These are phyloP conservation scores for Nasalis larvatus DNA, from an alignment of 2,113 vertebrate species.

Conservation along the genomic window DNA sequence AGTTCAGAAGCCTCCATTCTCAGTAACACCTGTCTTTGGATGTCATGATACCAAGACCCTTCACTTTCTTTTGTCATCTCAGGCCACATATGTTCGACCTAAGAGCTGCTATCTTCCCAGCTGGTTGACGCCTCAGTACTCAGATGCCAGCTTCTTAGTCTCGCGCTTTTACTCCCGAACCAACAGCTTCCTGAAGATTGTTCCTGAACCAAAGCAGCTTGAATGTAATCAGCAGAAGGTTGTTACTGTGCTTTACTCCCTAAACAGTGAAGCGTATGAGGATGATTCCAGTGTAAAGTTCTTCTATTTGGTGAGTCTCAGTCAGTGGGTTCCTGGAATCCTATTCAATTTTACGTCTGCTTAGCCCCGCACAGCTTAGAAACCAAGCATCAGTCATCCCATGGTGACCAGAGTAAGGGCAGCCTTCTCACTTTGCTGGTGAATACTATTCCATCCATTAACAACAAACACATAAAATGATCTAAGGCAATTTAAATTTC, in stretches of 20 bases:
- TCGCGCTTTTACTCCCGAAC: slow-evolving; percentile 82
- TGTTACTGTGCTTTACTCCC: slow-evolving; percentile 67
- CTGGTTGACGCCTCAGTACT: slow-evolving; percentile 59
- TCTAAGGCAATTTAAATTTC: not conserved
- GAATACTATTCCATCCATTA: not conserved
- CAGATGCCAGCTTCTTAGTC: slow-evolving; percentile 31
- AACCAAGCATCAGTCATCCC: no score
- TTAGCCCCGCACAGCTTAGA: not conserved
- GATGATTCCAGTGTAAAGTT: slow-evolving; percentile 54
- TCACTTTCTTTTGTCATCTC: not conserved
- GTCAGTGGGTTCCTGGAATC: not conserved
- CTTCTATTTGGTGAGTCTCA: slow-evolving; percentile 81
- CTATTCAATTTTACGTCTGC: not conserved
- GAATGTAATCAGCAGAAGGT: slow-evolving; percentile 72
- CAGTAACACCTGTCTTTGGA: not conserved
- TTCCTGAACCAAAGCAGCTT: slow-evolving; percentile 70
- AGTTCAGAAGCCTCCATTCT: not conserved
- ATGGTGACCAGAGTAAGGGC: not conserved
- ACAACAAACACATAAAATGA: not conserved
- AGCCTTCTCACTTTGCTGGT: not conserved
- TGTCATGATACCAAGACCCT: not conserved
- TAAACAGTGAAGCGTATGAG: slow-evolving; percentile 71
- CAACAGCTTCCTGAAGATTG: slow-evolving; percentile 82
- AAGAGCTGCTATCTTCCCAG: slow-evolving; percentile 71
- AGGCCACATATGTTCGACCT: slow-evolving; percentile 71